These are phyloP conservation scores for Pseudomyrmex dendroicus DNA, from an alignment of 1,140 invertebrate genomes.

Conservation along the genomic window DNA sequence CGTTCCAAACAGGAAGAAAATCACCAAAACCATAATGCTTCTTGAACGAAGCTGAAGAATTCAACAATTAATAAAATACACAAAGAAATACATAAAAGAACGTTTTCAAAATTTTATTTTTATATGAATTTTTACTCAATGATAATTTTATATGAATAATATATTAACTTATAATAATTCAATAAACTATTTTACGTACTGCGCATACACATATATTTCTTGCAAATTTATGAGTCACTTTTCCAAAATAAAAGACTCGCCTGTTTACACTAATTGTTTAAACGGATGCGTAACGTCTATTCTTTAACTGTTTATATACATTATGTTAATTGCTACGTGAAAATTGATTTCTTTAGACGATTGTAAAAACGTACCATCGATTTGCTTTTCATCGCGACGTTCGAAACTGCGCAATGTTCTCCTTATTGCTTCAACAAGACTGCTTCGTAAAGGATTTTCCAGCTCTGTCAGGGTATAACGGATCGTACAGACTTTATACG, in stretches of 20 bases:
- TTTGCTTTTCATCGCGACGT: slow-evolving; percentile 23
- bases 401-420: slow-evolving; percentile 12
- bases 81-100: no score
- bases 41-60: background rate
- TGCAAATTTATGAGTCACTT: background rate
- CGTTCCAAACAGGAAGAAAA: background rate
- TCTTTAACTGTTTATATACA: background rate
- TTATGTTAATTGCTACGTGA: slow-evolving; percentile 35
- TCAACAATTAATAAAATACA: background rate
- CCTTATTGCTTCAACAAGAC: slow-evolving; percentile 19
- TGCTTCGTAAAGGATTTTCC: slow-evolving; percentile 35
- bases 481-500: slow-evolving; percentile 73
- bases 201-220: background rate
- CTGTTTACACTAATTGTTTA: background rate
- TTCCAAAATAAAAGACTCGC: background rate
- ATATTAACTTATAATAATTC: background rate
- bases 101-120: no score
- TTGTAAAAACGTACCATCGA: slow-evolving; percentile 39
- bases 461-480: slow-evolving; percentile 72
- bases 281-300: background rate
- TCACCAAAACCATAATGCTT: background rate
- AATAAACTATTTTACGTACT: background rate
- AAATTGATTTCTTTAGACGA: slow-evolving; percentile 19
- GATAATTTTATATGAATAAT: no score
- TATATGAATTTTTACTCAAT: no score